Evolutionary conservation across 2,113 vertebrate genomes (phyloP), one percentile per base, ranked within the genome.

Genomic region (Rhabdornis inornatus): DNA sequence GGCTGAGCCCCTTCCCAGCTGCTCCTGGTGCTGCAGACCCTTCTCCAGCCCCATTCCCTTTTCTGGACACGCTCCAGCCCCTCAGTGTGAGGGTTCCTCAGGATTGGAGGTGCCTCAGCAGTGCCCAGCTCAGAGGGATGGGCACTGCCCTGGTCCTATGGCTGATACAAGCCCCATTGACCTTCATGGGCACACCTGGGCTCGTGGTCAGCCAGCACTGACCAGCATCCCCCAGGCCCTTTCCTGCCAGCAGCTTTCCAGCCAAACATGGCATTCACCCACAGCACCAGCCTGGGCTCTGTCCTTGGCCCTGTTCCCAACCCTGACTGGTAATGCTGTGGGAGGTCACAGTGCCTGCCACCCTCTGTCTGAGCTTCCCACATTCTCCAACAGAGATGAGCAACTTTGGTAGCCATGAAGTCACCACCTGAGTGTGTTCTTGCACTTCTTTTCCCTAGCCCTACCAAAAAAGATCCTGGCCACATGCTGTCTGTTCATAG

Each of bases 271-370:
- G 25, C 7, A 19, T 40, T n/a, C 25, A 21, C 11, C 66, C 16
- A 25, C 52, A 57, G 56, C 47, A 4, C 21, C 56, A 79, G 39
- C 52, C 44, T 0, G 0, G 33, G 47, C 24, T 50, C 53, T 59
- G 47, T 44, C 35, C 52, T n/a, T 23, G 19, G 55, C 15, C n/a
- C 42, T 37, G 44, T 31, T 47, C 39, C 30, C 80, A 71, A 7
- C 11, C 10, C 39, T 14, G 25, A 2, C 37, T 44, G 23, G 21
- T 15, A 12, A 65, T 2, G 0, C 7, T 33, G 49, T 3, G 6
- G 11, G 7, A 74, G 40, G 7, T n/a, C 13, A 1, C 52, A 70
- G 50, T 0, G 0, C 45, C 55, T 61, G 37, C 24, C 11, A 8
- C 25, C 33, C 68, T 66, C 77, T 76, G 61, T 57, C 81, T 81